A percentile compares a stretch with the other conserved stretches of the same genome.
Conservation (phyloP, 2,888 invertebrate genomes). For the Drosophila hawaiiensis region DNA sequence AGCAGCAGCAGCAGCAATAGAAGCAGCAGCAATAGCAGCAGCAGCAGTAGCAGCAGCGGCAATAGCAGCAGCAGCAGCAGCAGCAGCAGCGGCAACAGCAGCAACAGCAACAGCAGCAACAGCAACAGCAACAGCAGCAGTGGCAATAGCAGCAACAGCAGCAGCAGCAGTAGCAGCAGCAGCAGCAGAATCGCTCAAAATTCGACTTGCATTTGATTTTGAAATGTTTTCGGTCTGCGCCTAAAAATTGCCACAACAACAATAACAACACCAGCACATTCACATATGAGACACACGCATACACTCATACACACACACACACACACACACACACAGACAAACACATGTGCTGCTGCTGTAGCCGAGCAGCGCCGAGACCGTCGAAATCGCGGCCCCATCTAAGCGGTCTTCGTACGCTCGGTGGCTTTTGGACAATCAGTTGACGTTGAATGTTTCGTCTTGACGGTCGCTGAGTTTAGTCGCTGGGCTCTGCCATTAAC, state of each 20-base stretch:
- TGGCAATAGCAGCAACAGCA: conserved; percentile 5
- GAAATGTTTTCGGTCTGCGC: conserved; percentile 66
- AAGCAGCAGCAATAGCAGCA: not conserved
- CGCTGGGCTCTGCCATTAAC: conserved; percentile 41
- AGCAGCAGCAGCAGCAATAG: not conserved
- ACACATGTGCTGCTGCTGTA: conserved; percentile 14
- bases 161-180: conserved; percentile 6
- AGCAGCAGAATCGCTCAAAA: conserved; percentile 46
- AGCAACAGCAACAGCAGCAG: conserved; percentile 7
- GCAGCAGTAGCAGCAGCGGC: conserved; percentile 3
- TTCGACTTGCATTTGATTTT: conserved; percentile 75
- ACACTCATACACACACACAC: not conserved
- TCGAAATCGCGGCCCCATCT: conserved; percentile 38
- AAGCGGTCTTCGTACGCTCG: conserved; percentile 75
- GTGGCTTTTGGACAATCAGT: conserved; percentile 79
- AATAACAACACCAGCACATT: conserved; percentile 10
- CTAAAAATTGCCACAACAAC: conserved; percentile 34
- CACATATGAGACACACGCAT: conserved; percentile 5
- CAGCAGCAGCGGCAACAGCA: conserved; percentile 4
- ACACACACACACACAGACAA: conserved; percentile 1
- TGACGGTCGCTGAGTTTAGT: conserved; percentile 75
- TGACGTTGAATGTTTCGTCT: conserved; percentile 82
- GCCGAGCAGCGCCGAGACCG: conserved; percentile 33
- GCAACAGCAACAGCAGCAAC: conserved; percentile 6
- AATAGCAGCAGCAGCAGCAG: conserved; percentile 9